Base-by-base conservation (phyloP, 2,888 invertebrate species). In the Andrena trimmerana region DNA sequence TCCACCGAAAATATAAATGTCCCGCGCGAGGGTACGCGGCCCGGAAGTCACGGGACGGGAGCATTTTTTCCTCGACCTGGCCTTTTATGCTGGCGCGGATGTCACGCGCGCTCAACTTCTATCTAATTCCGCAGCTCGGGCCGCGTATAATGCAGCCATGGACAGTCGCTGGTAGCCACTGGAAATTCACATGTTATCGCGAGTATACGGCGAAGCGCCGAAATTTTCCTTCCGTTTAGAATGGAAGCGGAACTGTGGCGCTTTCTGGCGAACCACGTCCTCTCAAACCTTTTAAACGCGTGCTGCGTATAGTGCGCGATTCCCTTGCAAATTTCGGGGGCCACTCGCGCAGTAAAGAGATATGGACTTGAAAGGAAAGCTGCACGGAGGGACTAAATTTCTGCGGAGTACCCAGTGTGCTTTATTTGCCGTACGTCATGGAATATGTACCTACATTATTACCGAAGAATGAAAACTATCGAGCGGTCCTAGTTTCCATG, bases 31-130 rank as follows among this genome's bases (percentile, higher is more conserved):
- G 16, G 60, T 42, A 63, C 36, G 67, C 67, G 8, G 48, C 52
- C 42, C 67, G 81, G 70, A 76, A 70, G 82, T 80, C 82, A 67
- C 66, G 81, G 50, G 79, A 75, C 80, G 63, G 69, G 54, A 75
- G 59, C 65, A 52, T 70, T 82, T 82, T 76, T 75, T 65, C 66
- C 31, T 8, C 48, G 33, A 16, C 54, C 16, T 4, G 24, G n/a
- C 24, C 78, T 77, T 63, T 77, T 77, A 20, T 29, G 29, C 36
- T 16, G 10, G 16, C 16, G 52, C 29, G 16, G 59, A 36, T 78
- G 63, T 65, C 66, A 48, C 50, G 81, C 31, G 2, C 60, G 48
- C 54, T 7, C 16, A 57, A 65, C 60, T 60, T 70, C 71, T 59
- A 63, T 42, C 66, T 81, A 81, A 76, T 82, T 82, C 50, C n/a